phyloP scores from a whole-genome alignment of 2,888 invertebrate genomes.

The Syritta pipiens region DNA sequence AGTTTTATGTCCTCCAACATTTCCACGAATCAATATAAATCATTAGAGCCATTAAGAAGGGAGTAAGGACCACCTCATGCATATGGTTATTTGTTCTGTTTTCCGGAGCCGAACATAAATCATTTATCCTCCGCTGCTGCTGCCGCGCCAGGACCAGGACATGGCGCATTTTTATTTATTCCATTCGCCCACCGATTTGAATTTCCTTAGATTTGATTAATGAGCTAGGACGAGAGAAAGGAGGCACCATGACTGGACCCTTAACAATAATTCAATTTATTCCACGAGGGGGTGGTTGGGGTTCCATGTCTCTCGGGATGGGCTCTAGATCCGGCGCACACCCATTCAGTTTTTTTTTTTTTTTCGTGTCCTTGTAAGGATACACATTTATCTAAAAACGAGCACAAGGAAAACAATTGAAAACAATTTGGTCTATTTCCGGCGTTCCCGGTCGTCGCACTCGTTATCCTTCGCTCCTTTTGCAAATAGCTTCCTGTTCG shows the following conservation, averaged over 20 bases:
- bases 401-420: constrained; percentile 48
- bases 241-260: constrained; percentile 41
- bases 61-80: constrained; percentile 32
- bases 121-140: constrained; percentile 20
- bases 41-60: constrained; percentile 62
- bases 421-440: constrained; percentile 58
- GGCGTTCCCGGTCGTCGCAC: constrained; percentile 18
- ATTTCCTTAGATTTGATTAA: constrained; percentile 65
- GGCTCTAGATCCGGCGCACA: no score
- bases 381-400: background rate
- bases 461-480: background rate
- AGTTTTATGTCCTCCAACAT: constrained; percentile 33
- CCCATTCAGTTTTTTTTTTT: no score
- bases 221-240: constrained; percentile 37
- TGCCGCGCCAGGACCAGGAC: background rate
- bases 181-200: constrained; percentile 24
- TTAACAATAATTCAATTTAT: constrained; percentile 60
- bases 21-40: constrained; percentile 64
- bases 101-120: constrained; percentile 39
- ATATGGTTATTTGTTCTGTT: constrained; percentile 59
- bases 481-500: constrained; percentile 39
- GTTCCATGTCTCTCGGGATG: background rate
- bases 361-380: constrained; percentile 32
- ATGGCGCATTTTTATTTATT: no score
- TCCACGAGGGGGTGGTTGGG: constrained; percentile 2